Conservation (phyloP, 64 coral and sea anemone genomes). For the Montipora capricornis region DNA sequence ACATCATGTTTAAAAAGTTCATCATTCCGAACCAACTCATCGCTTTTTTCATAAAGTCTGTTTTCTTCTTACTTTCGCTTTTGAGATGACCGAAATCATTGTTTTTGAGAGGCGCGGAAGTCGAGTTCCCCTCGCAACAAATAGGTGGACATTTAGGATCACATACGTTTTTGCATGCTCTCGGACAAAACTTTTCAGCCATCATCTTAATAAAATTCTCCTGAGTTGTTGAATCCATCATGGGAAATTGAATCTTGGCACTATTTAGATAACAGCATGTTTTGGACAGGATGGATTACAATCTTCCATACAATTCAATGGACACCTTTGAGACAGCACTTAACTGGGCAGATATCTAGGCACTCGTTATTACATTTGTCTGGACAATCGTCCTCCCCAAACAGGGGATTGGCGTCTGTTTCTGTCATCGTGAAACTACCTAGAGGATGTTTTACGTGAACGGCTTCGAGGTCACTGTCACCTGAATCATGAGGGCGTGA, state of each 20-base stretch:
- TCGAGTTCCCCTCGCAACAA: conserved; percentile 69
- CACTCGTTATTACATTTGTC: conserved; percentile 25
- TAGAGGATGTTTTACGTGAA: conserved; percentile 18
- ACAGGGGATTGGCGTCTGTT: not conserved
- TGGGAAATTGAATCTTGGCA: conserved; percentile 24
- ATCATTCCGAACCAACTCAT: conserved; percentile 93
- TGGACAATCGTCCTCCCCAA: conserved; percentile 5
- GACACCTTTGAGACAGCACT: conserved; percentile 42
- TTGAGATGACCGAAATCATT: not conserved
- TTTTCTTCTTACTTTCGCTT: not conserved
- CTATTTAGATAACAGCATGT: conserved; percentile 51
- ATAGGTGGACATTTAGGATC: conserved; percentile 82
- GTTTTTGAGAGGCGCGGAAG: not conserved
- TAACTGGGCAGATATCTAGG: conserved; percentile 8
- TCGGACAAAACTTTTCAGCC: conserved; percentile 77
- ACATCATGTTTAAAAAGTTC: conserved; percentile 89
- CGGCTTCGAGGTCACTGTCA: not conserved
- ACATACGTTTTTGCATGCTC: conserved; percentile 67
- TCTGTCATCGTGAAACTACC: conserved; percentile 23
- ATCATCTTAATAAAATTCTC: conserved; percentile 60
- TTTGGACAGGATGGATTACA: conserved; percentile 72
- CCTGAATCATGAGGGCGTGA: not conserved
- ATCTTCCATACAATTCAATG: conserved; percentile 34
- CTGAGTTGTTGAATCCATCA: conserved; percentile 36
- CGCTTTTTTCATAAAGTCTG: conserved; percentile 50